Evolutionary conservation across 2,113 vertebrate genomes (phyloP), one percentile per base, ranked within the genome.

Genomic region (Barnardius zonarius): DNA sequence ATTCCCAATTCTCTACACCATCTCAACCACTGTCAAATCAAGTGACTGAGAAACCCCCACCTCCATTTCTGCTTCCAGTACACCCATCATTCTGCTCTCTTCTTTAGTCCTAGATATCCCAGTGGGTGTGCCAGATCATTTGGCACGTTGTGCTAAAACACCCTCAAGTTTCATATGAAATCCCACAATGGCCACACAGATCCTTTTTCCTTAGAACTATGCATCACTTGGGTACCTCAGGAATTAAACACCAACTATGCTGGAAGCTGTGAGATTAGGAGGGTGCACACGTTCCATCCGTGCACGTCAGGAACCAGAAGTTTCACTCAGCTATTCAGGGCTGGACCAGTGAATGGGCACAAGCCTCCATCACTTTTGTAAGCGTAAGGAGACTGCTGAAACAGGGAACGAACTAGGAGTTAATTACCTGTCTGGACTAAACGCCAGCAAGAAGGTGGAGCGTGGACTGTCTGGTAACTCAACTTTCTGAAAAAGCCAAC

Each of bases 391-490:
- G 81, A 72, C 92, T 86, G 74, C 64, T 94, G 86, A 92, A 96
- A 92, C n/a, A 86, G 68, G 77, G 93, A 81, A 96, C 0, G 39
- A 97, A 96, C 78, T 87, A 88, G 97, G 76, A 93, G 91, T 89
- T 95, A 95, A 44, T 96, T 98, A 99, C 99, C 99, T 99, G 98
- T 99, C 99, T 70, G 99, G 99, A 97, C 99, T 99, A 98, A 99
- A 99, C 18, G 99, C 99, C 98, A 99, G 95, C 96, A 99, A 98
- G 98, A 99, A 99, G 33, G 99, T 99, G 68, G 99, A 99, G 31
- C 99, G 99, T 95, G 99, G 99, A 97, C 99, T 99, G 98, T 99
- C 99, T 22, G 99, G 99, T 94, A 99, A 98, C 97, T 99, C 99
- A 98, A 99, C 99, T 98, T 99, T 99, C 99, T 99, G 98, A 94